Evolutionary conservation across 1,140 invertebrate species (phyloP).

Genomic region (Babylonia areolata): DNA sequence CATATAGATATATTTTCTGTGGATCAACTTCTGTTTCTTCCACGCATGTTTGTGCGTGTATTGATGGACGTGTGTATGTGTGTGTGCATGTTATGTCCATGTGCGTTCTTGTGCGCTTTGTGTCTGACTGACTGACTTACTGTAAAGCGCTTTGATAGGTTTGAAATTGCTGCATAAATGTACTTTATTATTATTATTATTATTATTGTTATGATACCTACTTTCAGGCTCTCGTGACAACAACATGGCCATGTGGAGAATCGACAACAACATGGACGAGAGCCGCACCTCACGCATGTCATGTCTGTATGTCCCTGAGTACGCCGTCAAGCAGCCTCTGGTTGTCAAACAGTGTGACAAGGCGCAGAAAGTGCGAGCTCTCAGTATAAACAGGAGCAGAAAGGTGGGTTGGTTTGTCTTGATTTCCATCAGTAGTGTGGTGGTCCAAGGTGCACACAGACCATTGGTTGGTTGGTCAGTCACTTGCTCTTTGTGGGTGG

Average conservation of each 20-base stretch:
- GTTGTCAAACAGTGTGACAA: slow-evolving; percentile 85
- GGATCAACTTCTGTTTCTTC: too few species aligned
- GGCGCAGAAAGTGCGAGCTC: slow-evolving; percentile 87
- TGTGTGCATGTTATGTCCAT: too few species aligned
- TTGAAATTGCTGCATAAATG: too few species aligned
- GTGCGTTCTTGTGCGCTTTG: too few species aligned
- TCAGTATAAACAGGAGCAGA: slow-evolving; percentile 87
- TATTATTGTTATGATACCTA: too few species aligned
- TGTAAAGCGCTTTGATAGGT: too few species aligned
- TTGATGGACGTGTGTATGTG: too few species aligned
- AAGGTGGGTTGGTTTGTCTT: slow-evolving; percentile 53
- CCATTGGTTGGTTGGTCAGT: neutral
- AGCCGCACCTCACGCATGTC: slow-evolving; percentile 48
- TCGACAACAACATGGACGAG: slow-evolving; percentile 68
- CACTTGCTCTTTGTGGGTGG: neutral
- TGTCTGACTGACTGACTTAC: too few species aligned
- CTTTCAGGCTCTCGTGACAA: slow-evolving; percentile 86
- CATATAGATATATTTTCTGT: too few species aligned
- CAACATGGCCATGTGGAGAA: slow-evolving; percentile 77
- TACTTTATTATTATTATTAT: too few species aligned
- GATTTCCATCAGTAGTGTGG: neutral
- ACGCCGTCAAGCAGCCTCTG: slow-evolving; percentile 82
- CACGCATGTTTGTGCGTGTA: too few species aligned
- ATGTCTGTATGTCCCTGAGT: slow-evolving; percentile 64
- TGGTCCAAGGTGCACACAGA: neutral